Evolutionary conservation across 2,797 vertebrate genomes (phyloP), one percentile per base, ranked within the genome.

Genomic region (Sebastes melanostomus): DNA sequence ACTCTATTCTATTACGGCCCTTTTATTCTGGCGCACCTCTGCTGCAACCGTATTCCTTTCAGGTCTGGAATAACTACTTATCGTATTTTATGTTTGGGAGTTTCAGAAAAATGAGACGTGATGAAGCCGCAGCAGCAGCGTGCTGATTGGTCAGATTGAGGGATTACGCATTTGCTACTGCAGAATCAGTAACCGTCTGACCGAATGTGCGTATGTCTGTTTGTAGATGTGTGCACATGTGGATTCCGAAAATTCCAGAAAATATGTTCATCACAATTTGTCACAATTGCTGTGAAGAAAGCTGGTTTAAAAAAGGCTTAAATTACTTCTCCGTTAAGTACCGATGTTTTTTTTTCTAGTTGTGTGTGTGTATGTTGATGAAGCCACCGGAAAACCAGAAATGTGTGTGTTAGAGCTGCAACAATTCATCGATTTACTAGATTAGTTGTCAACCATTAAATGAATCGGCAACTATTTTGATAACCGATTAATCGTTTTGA

Each of bases 1-100:
- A 27, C 59, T 74, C 38, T 56, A 20, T 76, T 87, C 83, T 82
- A 83, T 84, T 85, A 86, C 56, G 78, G 75, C 67, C 70, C 58
- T 74, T 20, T 71, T 74, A 34, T 84, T 87, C 52, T 86, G 84
- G 63, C 46, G 29, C 85, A 92, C 89, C 91, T 91, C 81, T 46
- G 54, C 69, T 78, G 77, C 74, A 83, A 77, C 72, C 38, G 30
- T 75, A 66, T 77, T 78, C 77, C 77, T 83, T 77, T 77, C 56
- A 78, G 62, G 13, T 81, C 83, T 74, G 38, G 73, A 85, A 81
- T 82, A 72, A 66, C 52, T 66, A 32, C 74, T 78, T 72, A 61
- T 84, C 25, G 4, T 60, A 66, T 78, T 86, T 81, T 67, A 74
- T 72, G 67, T 86, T 89, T 66, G 72, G 66, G 54, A 61, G 55